Conservation (phyloP, 2,797 vertebrate species). For the Hapalemur alaotrensis region DNA sequence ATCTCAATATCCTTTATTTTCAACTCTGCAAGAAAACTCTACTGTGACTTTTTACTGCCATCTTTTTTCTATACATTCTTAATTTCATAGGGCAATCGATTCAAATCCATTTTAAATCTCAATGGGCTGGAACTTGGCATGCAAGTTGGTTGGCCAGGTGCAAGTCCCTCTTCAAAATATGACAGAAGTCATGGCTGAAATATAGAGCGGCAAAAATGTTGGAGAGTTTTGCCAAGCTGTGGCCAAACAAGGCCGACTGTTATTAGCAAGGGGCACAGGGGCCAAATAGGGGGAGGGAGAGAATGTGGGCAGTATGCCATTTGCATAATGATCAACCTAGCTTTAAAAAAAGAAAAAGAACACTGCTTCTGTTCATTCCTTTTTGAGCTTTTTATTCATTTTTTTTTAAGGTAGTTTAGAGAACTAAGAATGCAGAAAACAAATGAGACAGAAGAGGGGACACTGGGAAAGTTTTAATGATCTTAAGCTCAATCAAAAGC, state of each 20-base stretch:
- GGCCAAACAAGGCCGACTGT: slow-evolving; percentile 69
- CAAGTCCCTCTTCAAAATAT: slow-evolving; percentile 71
- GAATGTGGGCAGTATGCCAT: not conserved
- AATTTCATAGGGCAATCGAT: slow-evolving; percentile 69
- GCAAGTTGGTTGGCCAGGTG: slow-evolving; percentile 73
- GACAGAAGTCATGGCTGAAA: slow-evolving; percentile 78
- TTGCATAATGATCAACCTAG: slow-evolving; percentile 34
- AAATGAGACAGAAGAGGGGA: not conserved
- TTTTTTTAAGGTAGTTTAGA: not conserved
- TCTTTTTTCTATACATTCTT: slow-evolving; percentile 66
- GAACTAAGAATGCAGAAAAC: not conserved
- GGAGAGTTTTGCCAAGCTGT: slow-evolving; percentile 66
- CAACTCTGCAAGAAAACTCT: slow-evolving; percentile 32
- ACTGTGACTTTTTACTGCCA: not conserved
- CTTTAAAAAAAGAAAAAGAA: not conserved
- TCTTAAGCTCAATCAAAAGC: not conserved
- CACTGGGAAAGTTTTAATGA: not conserved
- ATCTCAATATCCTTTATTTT: slow-evolving; percentile 63
- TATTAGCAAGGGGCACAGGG: slow-evolving; percentile 62
- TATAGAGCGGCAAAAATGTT: slow-evolving; percentile 76
- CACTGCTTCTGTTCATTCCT: not conserved
- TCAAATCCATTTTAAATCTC: slow-evolving; percentile 70
- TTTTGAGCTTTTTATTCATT: not conserved
- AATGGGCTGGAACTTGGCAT: slow-evolving; percentile 68
- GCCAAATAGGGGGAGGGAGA: not conserved